Percentiles rank a stretch among this genome's conserved stretches.
These are phyloP conservation scores for Panopea generosa DNA, from an alignment of 2,888 invertebrate genomes.

Conservation along the genomic window DNA sequence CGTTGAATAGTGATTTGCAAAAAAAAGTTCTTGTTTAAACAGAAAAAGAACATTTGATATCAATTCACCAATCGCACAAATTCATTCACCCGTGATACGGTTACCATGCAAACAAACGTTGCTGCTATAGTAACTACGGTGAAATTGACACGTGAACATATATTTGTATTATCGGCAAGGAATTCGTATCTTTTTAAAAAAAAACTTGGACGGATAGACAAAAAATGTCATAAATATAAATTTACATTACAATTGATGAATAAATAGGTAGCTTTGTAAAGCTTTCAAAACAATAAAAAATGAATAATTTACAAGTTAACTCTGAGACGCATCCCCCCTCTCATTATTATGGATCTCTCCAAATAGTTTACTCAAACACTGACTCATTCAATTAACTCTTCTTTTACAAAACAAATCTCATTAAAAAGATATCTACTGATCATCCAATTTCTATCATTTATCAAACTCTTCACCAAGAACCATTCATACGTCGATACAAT, in stretches of 20 bases:
- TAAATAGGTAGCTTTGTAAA: neutral
- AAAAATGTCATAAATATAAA: conserved; percentile 3
- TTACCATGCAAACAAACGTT: no score
- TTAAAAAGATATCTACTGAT: no score
- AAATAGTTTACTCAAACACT: neutral
- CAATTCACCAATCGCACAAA: no score
- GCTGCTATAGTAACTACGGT: neutral
- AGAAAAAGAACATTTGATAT: no score
- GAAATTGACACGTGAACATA: conserved; percentile 5
- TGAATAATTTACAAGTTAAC: neutral
- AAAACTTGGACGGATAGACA: conserved; percentile 37
- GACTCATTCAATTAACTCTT: conserved; percentile 1
- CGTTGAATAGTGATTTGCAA: no score
- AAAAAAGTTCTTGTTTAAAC: no score
- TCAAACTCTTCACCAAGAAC: no score
- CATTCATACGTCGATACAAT: no score
- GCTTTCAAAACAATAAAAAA: neutral
- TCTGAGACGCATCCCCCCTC: conserved; percentile 27
- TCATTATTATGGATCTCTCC: conserved; percentile 10
- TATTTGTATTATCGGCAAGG: conserved; percentile 21
- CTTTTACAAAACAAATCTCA: no score
- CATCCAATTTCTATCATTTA: no score
- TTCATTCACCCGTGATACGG: no score
- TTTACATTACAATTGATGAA: neutral
- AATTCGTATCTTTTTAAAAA: conserved; percentile 9